Percentiles rank a stretch among this genome's conserved stretches.
phyloP scores from a whole-genome alignment of 2,888 invertebrate genomes.

The Hanleya hanleyi region DNA sequence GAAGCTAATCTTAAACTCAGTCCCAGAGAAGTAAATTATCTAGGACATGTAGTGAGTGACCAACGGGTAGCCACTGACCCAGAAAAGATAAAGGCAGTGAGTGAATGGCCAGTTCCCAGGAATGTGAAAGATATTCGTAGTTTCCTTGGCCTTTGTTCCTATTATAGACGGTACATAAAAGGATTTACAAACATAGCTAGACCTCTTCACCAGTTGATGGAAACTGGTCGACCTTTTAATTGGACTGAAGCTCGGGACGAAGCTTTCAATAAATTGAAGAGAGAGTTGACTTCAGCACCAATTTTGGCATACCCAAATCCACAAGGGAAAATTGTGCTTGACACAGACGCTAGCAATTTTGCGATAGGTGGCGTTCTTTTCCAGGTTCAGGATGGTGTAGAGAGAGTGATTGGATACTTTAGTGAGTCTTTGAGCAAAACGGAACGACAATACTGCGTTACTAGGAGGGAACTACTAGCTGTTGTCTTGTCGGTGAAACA shows the following conservation, averaged over 20 bases:
- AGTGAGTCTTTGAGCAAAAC: slow-evolving; percentile 25
- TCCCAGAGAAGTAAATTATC: slow-evolving; percentile 5
- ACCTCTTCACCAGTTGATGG: slow-evolving; percentile 25
- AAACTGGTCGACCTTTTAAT: slow-evolving; percentile 12
- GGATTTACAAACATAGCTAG: slow-evolving; percentile 27
- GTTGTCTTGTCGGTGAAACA: slow-evolving; percentile 26
- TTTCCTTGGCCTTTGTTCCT: slow-evolving; percentile 26
- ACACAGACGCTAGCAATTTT: slow-evolving; percentile 30
- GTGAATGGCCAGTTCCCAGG: slow-evolving; percentile 23
- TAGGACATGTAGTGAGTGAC: slow-evolving; percentile 27
- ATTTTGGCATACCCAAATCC: slow-evolving; percentile 20
- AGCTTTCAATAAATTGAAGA: slow-evolving; percentile 17
- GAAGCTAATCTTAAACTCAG: slow-evolving; percentile 2
- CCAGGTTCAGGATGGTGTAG: slow-evolving; percentile 25
- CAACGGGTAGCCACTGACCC: slow-evolving; percentile 24
- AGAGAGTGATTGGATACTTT: slow-evolving; percentile 27
- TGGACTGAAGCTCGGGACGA: slow-evolving; percentile 23
- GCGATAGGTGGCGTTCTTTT: slow-evolving; percentile 29
- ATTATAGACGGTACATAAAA: slow-evolving; percentile 25
- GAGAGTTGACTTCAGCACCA: background rate
- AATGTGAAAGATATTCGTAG: slow-evolving; percentile 22
- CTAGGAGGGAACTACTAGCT: slow-evolving; percentile 34
- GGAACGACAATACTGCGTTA: slow-evolving; percentile 30
- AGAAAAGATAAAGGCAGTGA: slow-evolving; percentile 17
- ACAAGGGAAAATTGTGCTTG: slow-evolving; percentile 21